Percentiles rank a stretch among this genome's conserved stretches.
Conservation (phyloP, 1,140 invertebrate species). For the Mycetomoellerius zeteki region DNA sequence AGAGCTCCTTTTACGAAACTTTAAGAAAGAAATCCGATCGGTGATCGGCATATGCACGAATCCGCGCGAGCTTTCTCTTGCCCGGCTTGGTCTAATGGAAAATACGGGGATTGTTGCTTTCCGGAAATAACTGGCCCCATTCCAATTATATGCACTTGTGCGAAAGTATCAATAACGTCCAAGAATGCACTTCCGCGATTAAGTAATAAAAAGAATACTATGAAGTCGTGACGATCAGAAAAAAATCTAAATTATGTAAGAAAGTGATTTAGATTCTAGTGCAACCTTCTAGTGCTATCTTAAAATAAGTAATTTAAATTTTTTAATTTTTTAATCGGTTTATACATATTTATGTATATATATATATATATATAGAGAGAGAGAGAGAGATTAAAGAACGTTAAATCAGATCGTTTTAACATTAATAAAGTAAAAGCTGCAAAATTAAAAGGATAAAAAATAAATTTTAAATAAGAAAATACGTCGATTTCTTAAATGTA, state of each 20-base stretch:
- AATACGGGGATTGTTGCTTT: constrained; percentile 27
- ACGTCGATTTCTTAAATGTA: background rate
- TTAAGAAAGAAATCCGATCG: constrained; percentile 7
- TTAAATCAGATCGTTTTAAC: background rate
- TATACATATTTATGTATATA: background rate
- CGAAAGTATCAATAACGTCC: constrained; percentile 42
- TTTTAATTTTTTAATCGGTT: too few species aligned
- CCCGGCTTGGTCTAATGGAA: constrained; percentile 6
- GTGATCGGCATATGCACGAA: background rate
- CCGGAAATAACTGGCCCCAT: constrained; percentile 46
- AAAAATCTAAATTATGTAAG: background rate
- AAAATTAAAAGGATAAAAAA: background rate
- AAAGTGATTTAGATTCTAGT: background rate
- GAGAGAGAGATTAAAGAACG: too few species aligned
- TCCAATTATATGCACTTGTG: constrained; percentile 35
- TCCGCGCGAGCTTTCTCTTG: constrained; percentile 20
- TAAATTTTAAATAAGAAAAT: background rate
- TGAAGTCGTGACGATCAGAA: background rate
- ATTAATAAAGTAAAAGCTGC: background rate
- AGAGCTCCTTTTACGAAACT: constrained; percentile 14
- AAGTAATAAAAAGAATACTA: constrained; percentile 32
- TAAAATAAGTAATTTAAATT: background rate
- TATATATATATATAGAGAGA: too few species aligned
- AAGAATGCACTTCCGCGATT: background rate
- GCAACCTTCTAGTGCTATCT: background rate